Percentiles rank a stretch among this genome's conserved stretches.
Conservation (phyloP, 2,888 invertebrate species). For the Macropis europaea region DNA sequence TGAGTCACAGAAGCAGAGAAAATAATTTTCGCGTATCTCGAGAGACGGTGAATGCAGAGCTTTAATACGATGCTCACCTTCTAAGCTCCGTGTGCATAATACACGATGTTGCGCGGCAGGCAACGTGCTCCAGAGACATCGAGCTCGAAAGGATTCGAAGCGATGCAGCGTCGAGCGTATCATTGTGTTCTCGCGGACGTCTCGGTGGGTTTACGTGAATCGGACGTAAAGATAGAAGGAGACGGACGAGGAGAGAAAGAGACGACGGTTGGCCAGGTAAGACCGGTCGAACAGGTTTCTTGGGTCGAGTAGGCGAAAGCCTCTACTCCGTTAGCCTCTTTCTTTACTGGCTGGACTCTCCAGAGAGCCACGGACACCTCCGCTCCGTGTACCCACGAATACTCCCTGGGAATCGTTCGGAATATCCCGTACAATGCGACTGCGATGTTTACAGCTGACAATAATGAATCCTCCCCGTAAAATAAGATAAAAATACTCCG, state of each 20-base stretch:
- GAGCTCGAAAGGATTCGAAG: constrained; percentile 44
- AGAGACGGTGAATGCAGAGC: background rate
- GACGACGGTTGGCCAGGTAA: constrained; percentile 66
- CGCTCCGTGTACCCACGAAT: constrained; percentile 41
- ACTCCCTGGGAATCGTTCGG: constrained; percentile 44
- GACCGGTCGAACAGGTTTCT: constrained; percentile 77
- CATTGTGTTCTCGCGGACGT: constrained; percentile 42
- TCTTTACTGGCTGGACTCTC: constrained; percentile 56
- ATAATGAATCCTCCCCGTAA: constrained; percentile 41
- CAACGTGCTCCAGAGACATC: constrained; percentile 30
- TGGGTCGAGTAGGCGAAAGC: constrained; percentile 75
- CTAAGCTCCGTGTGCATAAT: constrained; percentile 1
- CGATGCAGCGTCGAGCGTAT: constrained; percentile 45
- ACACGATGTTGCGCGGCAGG: constrained; percentile 18
- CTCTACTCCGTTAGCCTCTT: constrained; percentile 74
- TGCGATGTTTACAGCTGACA: constrained; percentile 43
- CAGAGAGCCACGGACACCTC: constrained; percentile 58
- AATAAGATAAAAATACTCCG: constrained; percentile 23
- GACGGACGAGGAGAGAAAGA: constrained; percentile 31
- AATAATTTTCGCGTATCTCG: background rate
- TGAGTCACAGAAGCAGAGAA: background rate
- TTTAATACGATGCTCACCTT: background rate
- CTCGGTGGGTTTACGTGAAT: constrained; percentile 67
- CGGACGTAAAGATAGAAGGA: constrained; percentile 33
- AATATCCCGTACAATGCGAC: constrained; percentile 38